phyloP scores from a whole-genome alignment of 2,113 vertebrate genomes.

The Neolamprologus sp. region DNA sequence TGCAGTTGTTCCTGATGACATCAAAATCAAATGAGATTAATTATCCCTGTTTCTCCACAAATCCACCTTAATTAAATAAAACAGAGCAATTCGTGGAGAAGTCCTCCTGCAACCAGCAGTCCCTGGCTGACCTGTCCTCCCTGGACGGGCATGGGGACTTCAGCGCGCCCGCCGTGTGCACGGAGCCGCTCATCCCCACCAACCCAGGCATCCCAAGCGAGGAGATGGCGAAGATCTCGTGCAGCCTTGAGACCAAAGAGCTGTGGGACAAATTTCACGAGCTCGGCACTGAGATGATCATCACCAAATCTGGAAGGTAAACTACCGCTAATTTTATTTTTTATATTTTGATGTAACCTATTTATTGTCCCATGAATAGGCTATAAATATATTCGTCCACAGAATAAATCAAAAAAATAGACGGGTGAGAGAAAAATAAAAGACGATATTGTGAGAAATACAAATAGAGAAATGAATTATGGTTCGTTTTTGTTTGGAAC shows the following conservation, averaged over 20 bases:
- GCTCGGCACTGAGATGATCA: slow-evolving; percentile 98
- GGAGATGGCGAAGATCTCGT: slow-evolving; percentile 96
- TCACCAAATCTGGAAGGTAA: slow-evolving; percentile 94
- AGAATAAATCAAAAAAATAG: background rate
- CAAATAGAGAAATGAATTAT: background rate
- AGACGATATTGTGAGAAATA: background rate
- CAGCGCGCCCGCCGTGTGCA: slow-evolving; percentile 77
- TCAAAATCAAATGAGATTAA: background rate
- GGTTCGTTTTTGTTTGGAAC: background rate
- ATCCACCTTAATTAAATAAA: background rate
- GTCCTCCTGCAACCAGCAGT: slow-evolving; percentile 85
- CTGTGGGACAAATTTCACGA: slow-evolving; percentile 99
- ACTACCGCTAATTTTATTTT: too few relatives aligned
- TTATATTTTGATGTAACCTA: fast-evolving
- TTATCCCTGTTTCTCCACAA: background rate
- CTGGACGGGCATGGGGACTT: slow-evolving; percentile 83
- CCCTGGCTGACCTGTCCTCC: slow-evolving; percentile 79
- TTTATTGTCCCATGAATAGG: background rate
- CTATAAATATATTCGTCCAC: background rate
- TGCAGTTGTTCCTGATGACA: background rate
- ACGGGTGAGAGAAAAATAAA: background rate
- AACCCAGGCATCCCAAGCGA: slow-evolving; percentile 88
- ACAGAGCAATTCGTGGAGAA: slow-evolving; percentile 97
- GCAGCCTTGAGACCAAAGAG: slow-evolving; percentile 96
- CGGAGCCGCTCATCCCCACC: slow-evolving; percentile 93